These are phyloP conservation scores for Hypselothyrea guttata DNA, from an alignment of 2,888 invertebrate species.

Conservation along the genomic window DNA sequence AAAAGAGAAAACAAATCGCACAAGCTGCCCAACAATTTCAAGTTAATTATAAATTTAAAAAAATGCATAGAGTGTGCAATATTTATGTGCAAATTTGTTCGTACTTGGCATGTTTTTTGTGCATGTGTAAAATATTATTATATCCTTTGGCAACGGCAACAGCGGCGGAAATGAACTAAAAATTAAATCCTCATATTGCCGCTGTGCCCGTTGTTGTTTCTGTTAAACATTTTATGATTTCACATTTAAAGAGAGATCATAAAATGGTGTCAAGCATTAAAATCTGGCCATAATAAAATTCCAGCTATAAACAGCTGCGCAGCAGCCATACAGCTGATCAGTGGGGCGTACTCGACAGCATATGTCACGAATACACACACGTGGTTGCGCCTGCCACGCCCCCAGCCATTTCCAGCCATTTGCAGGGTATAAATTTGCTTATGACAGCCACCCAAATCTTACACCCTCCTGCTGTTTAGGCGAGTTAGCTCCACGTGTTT, in stretches of 20 bases:
- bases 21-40: constrained; percentile 1
- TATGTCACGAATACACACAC: too few relatives aligned
- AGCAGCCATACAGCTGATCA: too few relatives aligned
- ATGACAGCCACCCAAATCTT: constrained; percentile 15
- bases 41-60: constrained; percentile 4
- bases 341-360: too few relatives aligned
- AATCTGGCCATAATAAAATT: too few relatives aligned
- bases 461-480: too few relatives aligned
- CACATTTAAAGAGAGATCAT: constrained; percentile 19
- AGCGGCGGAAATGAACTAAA: constrained; percentile 24
- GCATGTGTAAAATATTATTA: too few relatives aligned
- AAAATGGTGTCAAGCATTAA: constrained; percentile 40
- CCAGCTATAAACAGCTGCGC: constrained; percentile 1
- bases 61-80: background rate
- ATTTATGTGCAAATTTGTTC: constrained; percentile 11
- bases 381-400: too few relatives aligned
- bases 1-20: too few relatives aligned
- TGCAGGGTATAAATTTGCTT: constrained; percentile 31
- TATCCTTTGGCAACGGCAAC: too few relatives aligned
- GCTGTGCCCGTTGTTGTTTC: constrained; percentile 3
- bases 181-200: constrained; percentile 25
- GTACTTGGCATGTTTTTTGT: too few relatives aligned
- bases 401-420: too few relatives aligned
- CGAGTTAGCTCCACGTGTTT: constrained; percentile 9
- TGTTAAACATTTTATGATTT: constrained; percentile 29